Evolutionary conservation across 2,797 vertebrate species (phyloP), one percentile per base, ranked within the genome.

Genomic region (Crenuchus spilurus): DNA sequence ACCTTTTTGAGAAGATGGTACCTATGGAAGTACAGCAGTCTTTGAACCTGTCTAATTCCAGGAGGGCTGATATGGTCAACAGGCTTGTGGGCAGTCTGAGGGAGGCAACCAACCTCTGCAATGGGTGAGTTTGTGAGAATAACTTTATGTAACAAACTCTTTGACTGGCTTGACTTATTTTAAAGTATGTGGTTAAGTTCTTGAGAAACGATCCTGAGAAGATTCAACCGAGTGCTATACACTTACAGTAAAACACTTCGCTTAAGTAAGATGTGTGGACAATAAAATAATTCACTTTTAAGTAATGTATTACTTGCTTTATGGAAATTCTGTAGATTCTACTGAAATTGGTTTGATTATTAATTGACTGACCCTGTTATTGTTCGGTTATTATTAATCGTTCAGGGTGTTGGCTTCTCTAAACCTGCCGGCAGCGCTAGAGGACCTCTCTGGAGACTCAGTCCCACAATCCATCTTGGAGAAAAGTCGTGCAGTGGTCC

Each of bases 1-100:
- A 99, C 83, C 84, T 99, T 72, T 99, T 99, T 94, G 98, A 98
- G 91, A 99, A 98, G 90, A 98, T 99, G 97, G 97, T 99, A 54
- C 98, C 98, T 9, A 89, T 98, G 90, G 94, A 94, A 4, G 95
- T 99, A 69, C 97, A 99, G 84, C 94, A 98, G 55, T 94, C 96
- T 67, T 88, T 98, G 92, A 93, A 91, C 64, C 69, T 90, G 60
- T 96, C 94, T 87, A 94, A 83, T 86, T 96, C 98, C 91, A 95
- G 97, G 81, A 98, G 95, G 85, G 90, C 93, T 0, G 97, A 99
- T 35, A 90, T 94, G 9, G 94, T 99, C 1, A 98, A 97, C 88
- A 93, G 94, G 80, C 92, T 94, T 79, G 95, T 98, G 83, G 96
- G 94, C 77, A 94, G 95, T 16, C 95, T 99, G 96, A 95, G 96